phyloP scores from a whole-genome alignment of 2,113 vertebrate species.

The Eurystomus gularis region DNA sequence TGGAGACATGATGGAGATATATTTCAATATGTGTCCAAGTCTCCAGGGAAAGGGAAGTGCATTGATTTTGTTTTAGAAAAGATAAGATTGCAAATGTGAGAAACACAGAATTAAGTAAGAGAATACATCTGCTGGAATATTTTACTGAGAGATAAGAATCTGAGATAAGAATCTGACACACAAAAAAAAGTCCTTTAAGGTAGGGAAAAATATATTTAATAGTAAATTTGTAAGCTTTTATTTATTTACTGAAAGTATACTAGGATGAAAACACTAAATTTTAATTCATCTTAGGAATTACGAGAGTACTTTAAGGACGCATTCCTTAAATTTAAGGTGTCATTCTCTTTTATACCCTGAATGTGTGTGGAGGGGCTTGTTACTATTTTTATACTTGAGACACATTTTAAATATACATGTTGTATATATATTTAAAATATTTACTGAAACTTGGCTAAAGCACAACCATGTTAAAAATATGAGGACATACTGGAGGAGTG shows the following conservation, averaged over 20 bases:
- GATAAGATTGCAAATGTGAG: neutral
- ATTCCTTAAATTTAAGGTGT: neutral
- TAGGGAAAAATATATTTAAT: neutral
- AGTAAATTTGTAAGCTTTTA: neutral
- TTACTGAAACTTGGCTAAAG: neutral
- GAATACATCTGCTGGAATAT: neutral
- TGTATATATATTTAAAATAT: neutral
- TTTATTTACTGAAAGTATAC: neutral
- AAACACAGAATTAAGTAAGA: neutral
- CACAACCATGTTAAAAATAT: neutral
- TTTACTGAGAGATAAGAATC: neutral
- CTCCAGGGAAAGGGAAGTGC: neutral
- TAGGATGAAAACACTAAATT: neutral
- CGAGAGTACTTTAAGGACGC: neutral
- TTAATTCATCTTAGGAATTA: neutral
- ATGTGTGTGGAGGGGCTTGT: neutral
- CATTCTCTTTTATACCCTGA: neutral
- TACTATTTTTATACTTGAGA: neutral
- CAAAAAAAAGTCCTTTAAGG: neutral
- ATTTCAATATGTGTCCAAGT: neutral
- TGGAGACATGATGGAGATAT: neutral
- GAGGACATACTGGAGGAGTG: neutral
- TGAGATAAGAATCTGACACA: neutral
- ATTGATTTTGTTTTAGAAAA: neutral
- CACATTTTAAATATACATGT: neutral